Conservation (phyloP, 2,113 vertebrate species). For the Crypturellus undulatus region DNA sequence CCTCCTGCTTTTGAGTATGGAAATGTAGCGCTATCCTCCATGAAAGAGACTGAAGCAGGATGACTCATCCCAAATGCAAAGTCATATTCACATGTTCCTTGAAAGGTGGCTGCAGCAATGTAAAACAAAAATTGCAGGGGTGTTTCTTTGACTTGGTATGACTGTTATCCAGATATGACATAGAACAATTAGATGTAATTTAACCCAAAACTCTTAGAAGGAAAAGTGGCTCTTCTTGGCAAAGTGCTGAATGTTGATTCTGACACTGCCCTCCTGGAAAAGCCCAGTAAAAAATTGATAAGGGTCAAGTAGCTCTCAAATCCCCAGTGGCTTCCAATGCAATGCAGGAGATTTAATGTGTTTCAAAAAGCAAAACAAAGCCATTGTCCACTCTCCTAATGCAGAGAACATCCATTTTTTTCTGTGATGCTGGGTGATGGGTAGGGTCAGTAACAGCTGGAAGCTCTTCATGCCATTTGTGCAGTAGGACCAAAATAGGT, state of each 20-base stretch:
- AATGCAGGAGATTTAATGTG: no score
- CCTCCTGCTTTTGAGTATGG: not conserved
- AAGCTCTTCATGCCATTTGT: not conserved
- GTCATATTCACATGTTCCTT: not conserved
- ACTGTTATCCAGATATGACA: not conserved
- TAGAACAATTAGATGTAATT: not conserved
- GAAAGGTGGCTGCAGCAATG: not conserved
- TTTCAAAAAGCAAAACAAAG: not conserved
- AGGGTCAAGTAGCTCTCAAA: not conserved
- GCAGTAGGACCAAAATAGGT: not conserved
- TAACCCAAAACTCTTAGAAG: not conserved
- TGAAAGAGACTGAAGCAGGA: not conserved
- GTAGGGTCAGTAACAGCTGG: not conserved
- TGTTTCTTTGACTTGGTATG: constrained; percentile 35
- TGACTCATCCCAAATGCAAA: constrained; percentile 43
- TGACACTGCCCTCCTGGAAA: not conserved
- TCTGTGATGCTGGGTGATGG: not conserved
- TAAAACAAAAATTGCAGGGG: constrained; percentile 14
- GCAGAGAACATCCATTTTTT: not conserved
- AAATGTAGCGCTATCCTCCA: not conserved
- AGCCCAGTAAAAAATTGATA: not conserved
- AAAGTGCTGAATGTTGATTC: not conserved
- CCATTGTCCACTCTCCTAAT: rapidly evolving
- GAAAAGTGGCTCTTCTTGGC: not conserved
- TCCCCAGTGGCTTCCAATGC: not conserved